Percentiles rank a stretch among this genome's conserved stretches.
phyloP scores from a whole-genome alignment of 2,113 vertebrate genomes.

The Indicator maculatus region DNA sequence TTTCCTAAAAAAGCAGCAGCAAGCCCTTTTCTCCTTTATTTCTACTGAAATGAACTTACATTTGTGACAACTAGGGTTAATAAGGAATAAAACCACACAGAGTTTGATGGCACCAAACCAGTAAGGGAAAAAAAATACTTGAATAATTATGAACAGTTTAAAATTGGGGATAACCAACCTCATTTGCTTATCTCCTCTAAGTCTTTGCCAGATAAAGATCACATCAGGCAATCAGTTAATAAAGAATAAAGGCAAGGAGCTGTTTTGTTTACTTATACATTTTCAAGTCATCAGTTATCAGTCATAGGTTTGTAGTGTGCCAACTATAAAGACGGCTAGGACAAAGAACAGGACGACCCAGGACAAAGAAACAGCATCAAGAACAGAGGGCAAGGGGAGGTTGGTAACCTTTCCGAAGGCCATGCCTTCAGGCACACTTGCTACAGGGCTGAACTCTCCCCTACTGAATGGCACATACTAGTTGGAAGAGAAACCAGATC shows the following conservation, averaged over 20 bases:
- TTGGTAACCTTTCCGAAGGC: conserved; percentile 1
- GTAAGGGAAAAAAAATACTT: neutral
- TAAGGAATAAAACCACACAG: neutral
- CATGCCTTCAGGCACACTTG: neutral
- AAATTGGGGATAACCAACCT: neutral
- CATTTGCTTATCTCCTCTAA: neutral
- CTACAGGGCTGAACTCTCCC: neutral
- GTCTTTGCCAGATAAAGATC: neutral
- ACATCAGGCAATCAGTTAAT: neutral
- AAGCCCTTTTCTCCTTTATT: neutral
- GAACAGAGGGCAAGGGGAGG: neutral
- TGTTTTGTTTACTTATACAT: neutral
- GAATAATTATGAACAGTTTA: neutral
- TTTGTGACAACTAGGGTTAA: neutral
- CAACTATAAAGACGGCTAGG: neutral
- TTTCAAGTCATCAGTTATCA: conserved; percentile 4
- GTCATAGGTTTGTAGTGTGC: neutral
- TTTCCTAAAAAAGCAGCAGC: neutral
- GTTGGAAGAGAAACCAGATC: conserved; percentile 1
- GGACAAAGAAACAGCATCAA: neutral
- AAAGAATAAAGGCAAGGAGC: conserved; percentile 8
- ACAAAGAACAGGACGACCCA: neutral
- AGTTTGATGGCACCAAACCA: neutral
- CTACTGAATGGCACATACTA: neutral
- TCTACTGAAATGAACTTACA: neutral